Evolutionary conservation across 2,888 invertebrate species (phyloP), one percentile per base, ranked within the genome.

Genomic region (Onthophagus sagittarius): DNA sequence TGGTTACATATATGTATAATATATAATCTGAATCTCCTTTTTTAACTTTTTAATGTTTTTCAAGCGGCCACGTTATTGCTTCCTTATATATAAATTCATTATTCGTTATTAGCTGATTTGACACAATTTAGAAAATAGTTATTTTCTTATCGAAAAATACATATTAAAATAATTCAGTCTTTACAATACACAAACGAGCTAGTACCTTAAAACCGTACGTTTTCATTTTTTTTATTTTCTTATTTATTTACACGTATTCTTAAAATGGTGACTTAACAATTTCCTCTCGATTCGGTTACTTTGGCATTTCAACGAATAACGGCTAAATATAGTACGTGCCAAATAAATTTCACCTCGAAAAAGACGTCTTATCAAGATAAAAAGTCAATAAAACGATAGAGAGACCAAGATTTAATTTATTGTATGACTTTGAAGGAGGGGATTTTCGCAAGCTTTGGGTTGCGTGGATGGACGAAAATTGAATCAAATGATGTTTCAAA

Each of bases 81-180:
- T 67, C 32, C 71, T 73, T 71, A 73, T 71, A 64, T 73, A 71
- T 73, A 73, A 73, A 71, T 71, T 70, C 70, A 70, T 70, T 70
- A 70, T 62, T 13, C 15, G 23, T 62, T 70, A 72, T 32, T 69
- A 72, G 74, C 74, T 63, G 74, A 72, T 75, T 75, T 75, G 74
- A 75, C 74, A 75, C 74, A 75, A 75, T 75, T 75, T 75, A 70
- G 72, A 75, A 75, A 75, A 75, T 75, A 75, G 74, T 75, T 39
- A 65, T 72, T 71, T 72, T 75, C 72, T 72, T 73, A 70, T 74
- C 71, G 71, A 75, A 76, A 73, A 73, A 73, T 75, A 74, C 75
- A 75, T 75, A 77, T 76, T 76, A 76, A 77, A 77, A 77, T 76
- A 74, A 75, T 76, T 78, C 76, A 78, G 77, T 78, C 76, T 76